These are phyloP conservation scores for Margarornis squamiger DNA, from an alignment of 2,797 vertebrate genomes.

Conservation along the genomic window DNA sequence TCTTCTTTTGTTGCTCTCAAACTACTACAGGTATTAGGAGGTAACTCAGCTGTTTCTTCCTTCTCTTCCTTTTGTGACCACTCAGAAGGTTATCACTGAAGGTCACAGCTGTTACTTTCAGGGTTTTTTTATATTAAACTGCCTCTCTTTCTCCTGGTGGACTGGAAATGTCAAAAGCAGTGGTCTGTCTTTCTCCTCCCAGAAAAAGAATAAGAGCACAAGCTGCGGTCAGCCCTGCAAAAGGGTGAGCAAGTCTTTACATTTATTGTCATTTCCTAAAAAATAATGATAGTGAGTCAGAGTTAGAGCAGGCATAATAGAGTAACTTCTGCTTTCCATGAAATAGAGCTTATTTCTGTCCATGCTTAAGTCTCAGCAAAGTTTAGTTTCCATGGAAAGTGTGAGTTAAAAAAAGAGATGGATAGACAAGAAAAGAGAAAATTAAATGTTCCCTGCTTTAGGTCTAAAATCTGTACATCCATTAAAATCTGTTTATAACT, in stretches of 20 bases:
- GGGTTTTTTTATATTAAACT: neutral
- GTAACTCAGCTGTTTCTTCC: neutral
- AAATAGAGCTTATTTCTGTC: neutral
- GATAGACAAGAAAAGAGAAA: neutral
- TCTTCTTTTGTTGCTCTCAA: neutral
- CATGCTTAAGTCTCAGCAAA: neutral
- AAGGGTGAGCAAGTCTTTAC: neutral
- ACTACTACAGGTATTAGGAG: neutral
- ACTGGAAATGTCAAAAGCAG: neutral
- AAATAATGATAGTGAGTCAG: neutral
- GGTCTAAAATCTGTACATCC: neutral
- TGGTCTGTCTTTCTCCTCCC: neutral
- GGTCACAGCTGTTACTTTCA: neutral
- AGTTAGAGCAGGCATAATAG: neutral
- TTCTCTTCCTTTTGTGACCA: neutral
- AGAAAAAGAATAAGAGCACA: neutral
- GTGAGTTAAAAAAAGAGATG: neutral
- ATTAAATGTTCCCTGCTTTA: neutral
- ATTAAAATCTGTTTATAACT: neutral
- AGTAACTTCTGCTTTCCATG: neutral
- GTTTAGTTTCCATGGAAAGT: constrained; percentile 16
- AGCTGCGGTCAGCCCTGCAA: neutral
- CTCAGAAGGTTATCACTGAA: neutral
- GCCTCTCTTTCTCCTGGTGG: neutral
- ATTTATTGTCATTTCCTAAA: neutral